Conservation (phyloP, 2,113 vertebrate species). For the Paramisgurnus dabryanus region DNA sequence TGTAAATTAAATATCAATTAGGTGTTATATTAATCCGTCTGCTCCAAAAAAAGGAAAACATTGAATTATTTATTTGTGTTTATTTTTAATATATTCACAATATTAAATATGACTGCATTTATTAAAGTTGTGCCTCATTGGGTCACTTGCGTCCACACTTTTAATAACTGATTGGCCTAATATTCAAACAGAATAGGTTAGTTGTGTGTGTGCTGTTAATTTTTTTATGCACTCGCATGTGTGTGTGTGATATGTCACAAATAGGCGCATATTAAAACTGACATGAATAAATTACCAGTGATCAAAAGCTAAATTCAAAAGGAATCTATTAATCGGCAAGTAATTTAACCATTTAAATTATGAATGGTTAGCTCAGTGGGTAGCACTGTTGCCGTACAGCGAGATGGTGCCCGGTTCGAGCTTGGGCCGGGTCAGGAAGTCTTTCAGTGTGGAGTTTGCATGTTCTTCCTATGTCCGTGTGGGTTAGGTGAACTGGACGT, state of each 20-base stretch:
- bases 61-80: slow-evolving; percentile 42
- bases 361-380: slow-evolving; percentile 49
- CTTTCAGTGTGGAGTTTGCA: no score
- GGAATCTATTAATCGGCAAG: slow-evolving; percentile 71
- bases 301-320: slow-evolving; percentile 68
- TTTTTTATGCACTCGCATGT: slow-evolving; percentile 64
- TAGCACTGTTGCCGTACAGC: no score
- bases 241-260: slow-evolving; percentile 58
- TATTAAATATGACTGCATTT: slow-evolving; percentile 37
- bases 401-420: no score
- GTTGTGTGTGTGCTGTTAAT: slow-evolving; percentile 60
- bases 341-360: slow-evolving; percentile 69
- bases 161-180: slow-evolving; percentile 35
- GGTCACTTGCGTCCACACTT: slow-evolving; percentile 50
- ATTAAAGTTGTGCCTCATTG: slow-evolving; percentile 48
- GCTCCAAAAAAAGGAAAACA: slow-evolving; percentile 2
- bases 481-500: no score
- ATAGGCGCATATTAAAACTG: slow-evolving; percentile 57
- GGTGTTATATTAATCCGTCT: slow-evolving; percentile 5
- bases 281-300: slow-evolving; percentile 69
- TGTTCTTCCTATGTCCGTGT: no score
- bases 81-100: slow-evolving; percentile 36
- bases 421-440: no score
- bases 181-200: slow-evolving; percentile 69
- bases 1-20: slow-evolving; percentile 22